Evolutionary conservation across 2,113 vertebrate genomes (phyloP), one percentile per base, ranked within the genome.

Genomic region (Salvelinus sp.): DNA sequence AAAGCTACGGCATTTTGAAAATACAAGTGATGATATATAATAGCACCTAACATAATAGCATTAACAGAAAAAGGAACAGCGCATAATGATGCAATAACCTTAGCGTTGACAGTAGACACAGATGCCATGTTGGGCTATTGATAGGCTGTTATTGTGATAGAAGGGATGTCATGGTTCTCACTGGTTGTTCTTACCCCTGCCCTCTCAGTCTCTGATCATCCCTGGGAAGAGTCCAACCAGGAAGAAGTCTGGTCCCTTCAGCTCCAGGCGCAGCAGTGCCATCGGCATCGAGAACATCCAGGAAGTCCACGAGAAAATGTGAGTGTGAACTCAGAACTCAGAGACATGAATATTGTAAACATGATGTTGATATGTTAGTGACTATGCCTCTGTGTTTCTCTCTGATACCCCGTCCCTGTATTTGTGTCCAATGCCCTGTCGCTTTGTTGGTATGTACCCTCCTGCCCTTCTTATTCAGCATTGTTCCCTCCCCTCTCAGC

Each of bases 221-320:
- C 97, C 97, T 0, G 97, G 96, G 38, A 98, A 97, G 91, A 98
- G 97, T 79, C 97, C 97, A 0, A 98, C 96, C 0, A 93, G 95
- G 90, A 96, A 97, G 88, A 97, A 97, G 79, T 96, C 97, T 0
- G 96, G 96, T 58, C 96, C 96, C 0, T 97, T 98, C 18, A 94
- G 95, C 88, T 96, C 96, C 20, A 94, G 97, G 60, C 90, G 97
- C 79, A 98, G 97, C 91, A 98, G 97, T 3, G 97, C 97, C 76
- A 98, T 98, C 0, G 97, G 97, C 5, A 99, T 99, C 1, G 97
- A 99, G 88, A 99, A 98, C 86, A 98, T 98, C 58, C 97, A 98
- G 88, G 97, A 99, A 78, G 96, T 96, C 23, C 97, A 96, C 76
- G 96, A 97, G 89, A 95, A 91, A 85, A 95, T 95, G 97, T 97